These are phyloP conservation scores for Apis cerana DNA, from an alignment of 1,140 invertebrate species.

Conservation along the genomic window DNA sequence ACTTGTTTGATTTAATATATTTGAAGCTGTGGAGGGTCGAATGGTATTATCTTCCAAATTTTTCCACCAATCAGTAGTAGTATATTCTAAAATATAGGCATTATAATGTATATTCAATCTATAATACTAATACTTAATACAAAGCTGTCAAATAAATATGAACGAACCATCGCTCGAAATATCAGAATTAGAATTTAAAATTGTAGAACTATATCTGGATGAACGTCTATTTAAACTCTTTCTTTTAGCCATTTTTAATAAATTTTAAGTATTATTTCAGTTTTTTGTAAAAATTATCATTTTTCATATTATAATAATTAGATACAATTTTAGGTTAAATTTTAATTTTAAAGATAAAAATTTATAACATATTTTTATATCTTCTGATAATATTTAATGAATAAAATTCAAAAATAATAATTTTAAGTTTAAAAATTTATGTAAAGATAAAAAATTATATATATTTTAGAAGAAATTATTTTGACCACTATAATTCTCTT, in stretches of 20 bases:
- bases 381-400: too few species aligned
- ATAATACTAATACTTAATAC: background rate
- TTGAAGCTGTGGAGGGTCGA: background rate
- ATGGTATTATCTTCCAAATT: constrained; percentile 20
- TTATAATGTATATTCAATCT: background rate
- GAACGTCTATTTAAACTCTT: constrained; percentile 12
- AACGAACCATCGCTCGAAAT: constrained; percentile 27
- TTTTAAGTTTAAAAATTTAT: too few species aligned
- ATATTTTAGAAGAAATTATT: too few species aligned
- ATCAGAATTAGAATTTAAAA: constrained; percentile 37
- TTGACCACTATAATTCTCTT: too few species aligned
- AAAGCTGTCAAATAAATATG: background rate
- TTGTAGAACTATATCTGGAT: constrained; percentile 20
- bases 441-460: too few species aligned
- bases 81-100: constrained; percentile 5
- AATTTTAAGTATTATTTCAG: background rate
- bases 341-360: too few species aligned
- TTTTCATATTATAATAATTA: background rate
- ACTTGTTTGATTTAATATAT: constrained; percentile 25
- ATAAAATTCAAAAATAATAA: too few species aligned
- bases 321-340: too few species aligned
- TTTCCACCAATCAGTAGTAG: constrained; percentile 47
- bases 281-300: background rate
- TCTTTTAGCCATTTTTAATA: constrained; percentile 40
- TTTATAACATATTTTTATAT: too few species aligned